Base-by-base conservation (phyloP, 2,888 invertebrate genomes). In the Mythimna impura region DNA sequence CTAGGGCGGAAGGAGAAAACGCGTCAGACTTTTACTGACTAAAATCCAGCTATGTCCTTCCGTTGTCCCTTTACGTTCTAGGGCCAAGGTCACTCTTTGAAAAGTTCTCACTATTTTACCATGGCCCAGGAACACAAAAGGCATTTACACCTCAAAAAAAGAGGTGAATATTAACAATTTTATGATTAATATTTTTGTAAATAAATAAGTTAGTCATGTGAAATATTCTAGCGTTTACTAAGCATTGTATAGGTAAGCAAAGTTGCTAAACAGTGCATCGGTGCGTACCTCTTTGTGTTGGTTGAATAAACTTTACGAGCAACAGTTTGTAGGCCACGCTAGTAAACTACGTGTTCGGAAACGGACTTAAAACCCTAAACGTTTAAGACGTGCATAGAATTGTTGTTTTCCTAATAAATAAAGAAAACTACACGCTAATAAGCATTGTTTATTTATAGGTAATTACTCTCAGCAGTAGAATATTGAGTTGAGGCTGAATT, bases 231-330 rank as follows among this genome's bases (percentile, higher is more conserved):
- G 74, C 63, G 74, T 75, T 80, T 80, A 70, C 78, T 73, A 76
- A 78, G 78, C 75, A 80, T 82, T 82, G 76, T 78, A 76, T 71
- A 81, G 76, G 81, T 71, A 78, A 88, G 85, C 77, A 78, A 71
- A 62, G 86, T 93, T 93, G 91, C 93, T 86, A 90, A 91, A 93
- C 85, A 73, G 81, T 78, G 80, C 82, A 81, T 80, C 80, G 80
- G 75, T 83, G 78, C 87, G 89, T 47, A 91, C 91, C 90, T 89
- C 92, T 90, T 92, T 93, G 92, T 92, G 84, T 91, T 88, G 89
- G 86, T 89, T 92, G 91, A 93, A 93, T 91, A 93, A 87, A 89
- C 92, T 95, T 95, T 94, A 95, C 93, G 94, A 93, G 90, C 77
- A 70, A 84, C 66, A 85, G 90, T 93, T 92, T 94, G 91, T 95